Evolutionary conservation across 2,888 invertebrate genomes (phyloP), one percentile per base, ranked within the genome.

Genomic region (Drosophila kambysellisi): DNA sequence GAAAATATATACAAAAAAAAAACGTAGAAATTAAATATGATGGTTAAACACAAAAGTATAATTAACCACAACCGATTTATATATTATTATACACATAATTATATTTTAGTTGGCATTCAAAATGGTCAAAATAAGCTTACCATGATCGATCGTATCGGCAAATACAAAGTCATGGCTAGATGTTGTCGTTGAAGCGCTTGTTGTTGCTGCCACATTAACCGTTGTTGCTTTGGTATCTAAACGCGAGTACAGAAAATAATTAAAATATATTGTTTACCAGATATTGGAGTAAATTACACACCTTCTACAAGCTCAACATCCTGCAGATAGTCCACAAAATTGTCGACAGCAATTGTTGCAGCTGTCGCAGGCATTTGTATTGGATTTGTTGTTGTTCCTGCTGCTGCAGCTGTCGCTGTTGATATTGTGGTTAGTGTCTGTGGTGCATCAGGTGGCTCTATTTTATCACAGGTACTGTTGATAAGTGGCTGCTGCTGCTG

Each of bases 381-480:
- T 48, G 64, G 59, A n/a, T 66, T 56, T 46, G 61, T 57, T 58
- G 41, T 57, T 58, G 53, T 25, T 48, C 58, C 37, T 39, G 70
- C 20, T 57, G 68, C 52, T 25, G 65, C 69, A 64, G 69, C 15
- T 35, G 74, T 53, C 43, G 71, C 58, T 76, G 65, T 56, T 75
- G 63, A 63, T 75, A 66, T 54, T 64, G 67, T 70, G 61, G 61
- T 69, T 41, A 71, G 46, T 69, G 59, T 67, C 70, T 67, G 66
- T 69, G 70, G 66, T 69, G 68, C 73, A 69, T 81, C 81, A 78
- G 85, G 77, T 78, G 83, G 80, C 75, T 89, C 87, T 74, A 81
- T 85, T 88, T 85, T 92, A 92, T 90, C 91, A 92, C 92, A 92
- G 92, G 92, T 92, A 92, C 92, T 92, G 81, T 92, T 92, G 83